These are phyloP conservation scores for Grus americana DNA, from an alignment of 2,113 vertebrate genomes.

Conservation along the genomic window DNA sequence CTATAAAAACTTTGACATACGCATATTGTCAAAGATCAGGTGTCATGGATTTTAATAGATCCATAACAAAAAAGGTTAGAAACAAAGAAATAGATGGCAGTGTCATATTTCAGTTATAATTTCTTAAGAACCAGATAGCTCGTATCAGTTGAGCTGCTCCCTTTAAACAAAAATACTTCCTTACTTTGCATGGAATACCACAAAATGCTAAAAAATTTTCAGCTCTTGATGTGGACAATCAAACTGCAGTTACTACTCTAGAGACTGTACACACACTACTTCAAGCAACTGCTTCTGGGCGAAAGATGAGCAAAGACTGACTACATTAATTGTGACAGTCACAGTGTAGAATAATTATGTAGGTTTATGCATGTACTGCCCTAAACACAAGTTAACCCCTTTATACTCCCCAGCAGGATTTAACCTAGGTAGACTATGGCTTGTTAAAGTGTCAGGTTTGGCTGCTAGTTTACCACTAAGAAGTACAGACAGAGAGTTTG, in stretches of 20 bases:
- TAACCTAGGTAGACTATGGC: background rate
- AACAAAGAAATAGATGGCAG: background rate
- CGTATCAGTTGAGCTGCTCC: background rate
- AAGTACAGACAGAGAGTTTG: background rate
- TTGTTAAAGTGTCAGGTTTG: background rate
- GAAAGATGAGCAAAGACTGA: background rate
- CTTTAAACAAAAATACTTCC: background rate
- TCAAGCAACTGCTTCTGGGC: background rate
- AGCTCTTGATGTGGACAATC: background rate
- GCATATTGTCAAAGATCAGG: background rate
- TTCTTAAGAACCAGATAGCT: background rate
- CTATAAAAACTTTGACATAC: background rate
- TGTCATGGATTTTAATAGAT: background rate
- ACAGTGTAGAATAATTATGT: background rate
- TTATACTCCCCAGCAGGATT: background rate
- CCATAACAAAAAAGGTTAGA: background rate
- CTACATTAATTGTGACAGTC: background rate
- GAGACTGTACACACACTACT: background rate
- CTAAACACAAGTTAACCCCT: background rate
- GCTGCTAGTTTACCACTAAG: background rate
- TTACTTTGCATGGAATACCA: rapidly evolving
- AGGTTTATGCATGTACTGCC: background rate
- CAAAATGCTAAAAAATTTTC: background rate
- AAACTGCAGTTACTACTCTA: background rate
- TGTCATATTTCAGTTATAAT: background rate